Conservation (phyloP, 2,888 invertebrate species). For the Limenitis arthemis region DNA sequence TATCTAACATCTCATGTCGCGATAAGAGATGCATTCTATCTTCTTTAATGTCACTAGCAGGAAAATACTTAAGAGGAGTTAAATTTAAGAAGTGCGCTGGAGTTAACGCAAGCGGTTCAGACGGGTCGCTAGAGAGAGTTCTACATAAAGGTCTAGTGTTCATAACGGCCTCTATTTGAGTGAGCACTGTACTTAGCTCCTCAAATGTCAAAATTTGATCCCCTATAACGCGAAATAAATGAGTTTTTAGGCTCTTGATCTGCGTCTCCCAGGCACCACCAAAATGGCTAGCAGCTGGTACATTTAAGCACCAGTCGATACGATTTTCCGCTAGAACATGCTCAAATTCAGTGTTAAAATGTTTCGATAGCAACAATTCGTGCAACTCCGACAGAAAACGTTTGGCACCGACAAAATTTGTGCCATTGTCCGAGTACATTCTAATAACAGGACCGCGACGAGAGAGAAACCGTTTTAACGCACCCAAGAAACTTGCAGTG, state of each 20-base stretch:
- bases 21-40: not conserved
- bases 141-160: constrained; percentile 16
- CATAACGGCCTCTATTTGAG: constrained; percentile 14
- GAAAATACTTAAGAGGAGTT: constrained; percentile 11
- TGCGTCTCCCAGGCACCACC: constrained; percentile 13
- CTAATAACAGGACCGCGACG: constrained; percentile 13
- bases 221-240: constrained; percentile 12
- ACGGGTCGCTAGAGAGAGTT: constrained; percentile 10
- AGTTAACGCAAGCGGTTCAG: constrained; percentile 17
- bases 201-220: constrained; percentile 14
- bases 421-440: constrained; percentile 14
- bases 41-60: constrained; percentile 3
- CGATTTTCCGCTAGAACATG: not conserved
- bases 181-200: constrained; percentile 12
- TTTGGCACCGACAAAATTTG: constrained; percentile 12
- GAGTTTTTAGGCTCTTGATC: constrained; percentile 14
- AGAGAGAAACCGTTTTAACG: constrained; percentile 13
- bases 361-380: not conserved
- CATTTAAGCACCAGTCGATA: constrained; percentile 6
- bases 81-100: constrained; percentile 15
- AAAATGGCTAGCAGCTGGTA: constrained; percentile 11
- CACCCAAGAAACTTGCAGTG: constrained; percentile 6
- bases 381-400: not conserved
- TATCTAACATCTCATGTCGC: constrained; percentile 10
- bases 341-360: not conserved